phyloP scores from a whole-genome alignment of 2,888 invertebrate genomes.

The Drosophila barbarae region DNA sequence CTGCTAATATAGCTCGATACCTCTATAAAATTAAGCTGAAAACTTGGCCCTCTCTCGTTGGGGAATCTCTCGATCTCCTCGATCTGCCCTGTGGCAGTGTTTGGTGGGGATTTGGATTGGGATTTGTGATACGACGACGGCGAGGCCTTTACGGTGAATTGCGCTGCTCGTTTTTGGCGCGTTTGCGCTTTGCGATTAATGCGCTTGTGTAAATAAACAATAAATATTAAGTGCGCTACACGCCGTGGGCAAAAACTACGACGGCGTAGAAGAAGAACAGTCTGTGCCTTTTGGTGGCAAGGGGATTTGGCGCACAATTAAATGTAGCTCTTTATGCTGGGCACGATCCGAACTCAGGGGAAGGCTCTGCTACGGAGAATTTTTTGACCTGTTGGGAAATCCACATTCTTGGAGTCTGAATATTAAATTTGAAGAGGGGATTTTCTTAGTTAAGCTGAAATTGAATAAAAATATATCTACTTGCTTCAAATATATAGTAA shows the following conservation, averaged over 20 bases:
- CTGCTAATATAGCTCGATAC: constrained; percentile 19
- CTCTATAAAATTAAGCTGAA: constrained; percentile 16
- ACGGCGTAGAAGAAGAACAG: constrained; percentile 8
- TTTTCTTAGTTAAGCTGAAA: not conserved
- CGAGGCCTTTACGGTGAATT: constrained; percentile 54
- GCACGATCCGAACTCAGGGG: constrained; percentile 27
- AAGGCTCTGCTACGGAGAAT: not conserved
- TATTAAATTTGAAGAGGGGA: not conserved
- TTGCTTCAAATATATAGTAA: too few relatives aligned
- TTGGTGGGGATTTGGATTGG: constrained; percentile 1
- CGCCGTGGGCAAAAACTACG: constrained; percentile 44
- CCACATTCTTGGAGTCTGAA: not conserved
- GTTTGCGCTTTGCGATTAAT: constrained; percentile 72
- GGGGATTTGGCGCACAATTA: constrained; percentile 50
- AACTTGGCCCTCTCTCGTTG: constrained; percentile 20
- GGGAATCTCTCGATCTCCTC: constrained; percentile 16
- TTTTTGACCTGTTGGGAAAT: constrained; percentile 12
- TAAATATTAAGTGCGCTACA: constrained; percentile 71
- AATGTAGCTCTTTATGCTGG: constrained; percentile 58
- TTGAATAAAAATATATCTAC: not conserved
- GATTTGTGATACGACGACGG: constrained; percentile 30
- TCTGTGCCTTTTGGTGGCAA: not conserved
- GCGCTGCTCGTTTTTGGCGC: constrained; percentile 68
- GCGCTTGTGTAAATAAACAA: constrained; percentile 74
- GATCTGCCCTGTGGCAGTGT: constrained; percentile 11